phyloP scores from a whole-genome alignment of 2,888 invertebrate species.

The Temnothorax rugatulus region DNA sequence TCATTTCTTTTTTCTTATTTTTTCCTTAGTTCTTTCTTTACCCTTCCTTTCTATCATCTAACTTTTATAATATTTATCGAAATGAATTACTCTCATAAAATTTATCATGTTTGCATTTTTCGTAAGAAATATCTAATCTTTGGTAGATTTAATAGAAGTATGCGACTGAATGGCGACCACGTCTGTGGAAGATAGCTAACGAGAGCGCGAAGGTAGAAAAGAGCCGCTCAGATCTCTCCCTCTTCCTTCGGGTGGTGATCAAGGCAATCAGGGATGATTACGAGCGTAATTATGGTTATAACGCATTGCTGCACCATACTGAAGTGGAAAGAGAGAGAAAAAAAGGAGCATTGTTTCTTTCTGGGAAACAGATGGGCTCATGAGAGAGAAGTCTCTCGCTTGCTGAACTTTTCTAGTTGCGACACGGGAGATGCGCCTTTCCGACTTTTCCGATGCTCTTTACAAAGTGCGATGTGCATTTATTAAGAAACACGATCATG shows the following conservation, averaged over 20 bases:
- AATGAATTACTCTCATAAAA: constrained; percentile 17
- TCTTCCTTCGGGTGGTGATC: constrained; percentile 38
- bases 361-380: constrained; percentile 80
- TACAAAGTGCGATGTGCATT: background rate
- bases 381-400: constrained; percentile 70
- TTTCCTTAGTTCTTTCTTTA: background rate
- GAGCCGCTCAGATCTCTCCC: constrained; percentile 52
- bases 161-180: background rate
- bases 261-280: constrained; percentile 80
- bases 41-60: background rate
- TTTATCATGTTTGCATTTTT: constrained; percentile 25
- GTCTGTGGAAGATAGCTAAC: constrained; percentile 25
- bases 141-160: background rate
- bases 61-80: constrained; percentile 27
- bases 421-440: constrained; percentile 29
- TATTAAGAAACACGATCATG: background rate
- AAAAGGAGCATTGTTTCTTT: constrained; percentile 79
- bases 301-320: constrained; percentile 75
- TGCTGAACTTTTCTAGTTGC: constrained; percentile 68
- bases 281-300: constrained; percentile 82
- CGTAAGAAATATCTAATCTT: constrained; percentile 28
- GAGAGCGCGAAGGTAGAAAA: constrained; percentile 62
- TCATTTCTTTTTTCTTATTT: background rate
- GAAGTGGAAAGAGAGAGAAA: constrained; percentile 38
- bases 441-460: constrained; percentile 12